Evolutionary conservation across 2,797 vertebrate genomes (phyloP).

Genomic region (Urocyon cinereoargenteus): DNA sequence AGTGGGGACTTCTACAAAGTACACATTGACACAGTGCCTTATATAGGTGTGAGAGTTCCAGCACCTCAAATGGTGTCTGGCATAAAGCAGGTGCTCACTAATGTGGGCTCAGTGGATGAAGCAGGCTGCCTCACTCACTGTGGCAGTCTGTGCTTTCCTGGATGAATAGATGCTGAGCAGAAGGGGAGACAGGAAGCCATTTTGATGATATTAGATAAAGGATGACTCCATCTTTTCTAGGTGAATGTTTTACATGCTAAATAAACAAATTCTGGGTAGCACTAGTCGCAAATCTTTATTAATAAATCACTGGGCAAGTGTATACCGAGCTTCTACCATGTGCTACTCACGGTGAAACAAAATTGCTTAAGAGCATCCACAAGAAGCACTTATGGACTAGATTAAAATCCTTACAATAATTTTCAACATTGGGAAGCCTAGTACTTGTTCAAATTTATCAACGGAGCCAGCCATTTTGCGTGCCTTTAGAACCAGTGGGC

Average conservation of each 20-base stretch:
- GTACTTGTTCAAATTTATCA: background rate
- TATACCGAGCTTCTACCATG: background rate
- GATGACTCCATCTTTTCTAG: background rate
- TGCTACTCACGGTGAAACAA: background rate
- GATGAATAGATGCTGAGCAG: background rate
- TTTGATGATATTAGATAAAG: background rate
- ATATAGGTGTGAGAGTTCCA: background rate
- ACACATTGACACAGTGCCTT: background rate
- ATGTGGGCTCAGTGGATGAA: background rate
- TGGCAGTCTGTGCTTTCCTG: background rate
- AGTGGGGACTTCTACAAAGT: background rate
- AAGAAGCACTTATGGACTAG: background rate
- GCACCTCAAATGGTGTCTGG: background rate
- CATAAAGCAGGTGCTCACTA: background rate
- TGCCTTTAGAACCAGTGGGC: background rate
- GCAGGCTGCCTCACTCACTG: background rate
- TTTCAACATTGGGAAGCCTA: background rate
- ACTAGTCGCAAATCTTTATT: background rate
- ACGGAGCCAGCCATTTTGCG: background rate
- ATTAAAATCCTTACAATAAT: background rate
- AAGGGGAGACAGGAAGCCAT: background rate
- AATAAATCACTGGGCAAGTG: background rate
- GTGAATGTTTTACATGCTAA: background rate
- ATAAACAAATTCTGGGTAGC: slow-evolving; percentile 21
- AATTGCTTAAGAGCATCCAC: background rate